Base-by-base conservation (phyloP, 2,888 invertebrate species). In the Ecliptopera silaceata region DNA sequence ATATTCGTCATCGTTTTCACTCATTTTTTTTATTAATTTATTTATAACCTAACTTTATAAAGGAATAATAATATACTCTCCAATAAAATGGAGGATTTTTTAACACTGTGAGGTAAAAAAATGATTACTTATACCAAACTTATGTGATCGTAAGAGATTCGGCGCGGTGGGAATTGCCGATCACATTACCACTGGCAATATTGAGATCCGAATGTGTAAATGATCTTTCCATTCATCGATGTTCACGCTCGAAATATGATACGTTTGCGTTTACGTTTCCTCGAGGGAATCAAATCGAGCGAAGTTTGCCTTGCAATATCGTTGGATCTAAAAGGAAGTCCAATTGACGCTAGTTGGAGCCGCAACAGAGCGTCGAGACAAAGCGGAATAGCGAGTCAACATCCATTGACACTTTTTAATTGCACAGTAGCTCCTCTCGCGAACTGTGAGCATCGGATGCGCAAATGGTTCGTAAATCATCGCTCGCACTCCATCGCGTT, bases 391-490 rank as follows among this genome's bases (percentile, higher is more conserved):
- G 53, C 64, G 64, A 70, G 71, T 72, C 74, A 72, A 70, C 71
- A 69, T 77, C 68, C 71, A 79, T 77, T 72, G 73, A 68, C 72
- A 73, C 67, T 76, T 79, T 77, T 77, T 80, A 80, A 78, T 79
- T 75, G 78, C 66, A 72, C 70, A 63, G 67, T 69, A 64, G 68
- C 65, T 63, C 68, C 66, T 67, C 66, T 65, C 70, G 64, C 72
- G 68, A 70, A 71, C 71, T 68, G 66, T 64, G 65, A 71, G 74
- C 76, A 71, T 70, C 73, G 77, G 74, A 77, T 72, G 73, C 68
- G 71, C 73, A 72, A 80, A 79, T 75, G 73, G 73, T 71, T 66
- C 74, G 74, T 81, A 79, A 84, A 84, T 83, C 82, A 84, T 82
- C 75, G 73, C 72, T 72, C 65, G 65, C 66, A 68, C 68, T 71